phyloP scores from a whole-genome alignment of 2,888 invertebrate genomes.

The Phasia obesa region DNA sequence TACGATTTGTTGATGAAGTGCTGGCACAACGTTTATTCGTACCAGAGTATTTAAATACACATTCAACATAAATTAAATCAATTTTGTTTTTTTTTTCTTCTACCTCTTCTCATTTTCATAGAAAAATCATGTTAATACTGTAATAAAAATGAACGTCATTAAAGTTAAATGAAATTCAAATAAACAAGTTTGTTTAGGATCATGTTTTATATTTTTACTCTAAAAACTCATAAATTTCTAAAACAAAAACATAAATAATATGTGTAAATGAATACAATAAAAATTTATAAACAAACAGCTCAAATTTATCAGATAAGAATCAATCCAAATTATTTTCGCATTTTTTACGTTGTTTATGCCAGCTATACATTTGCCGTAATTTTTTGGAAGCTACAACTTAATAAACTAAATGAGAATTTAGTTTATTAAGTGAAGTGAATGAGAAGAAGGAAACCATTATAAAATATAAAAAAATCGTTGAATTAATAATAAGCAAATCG shows the following conservation, averaged over 20 bases:
- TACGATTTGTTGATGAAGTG: conserved; percentile 67
- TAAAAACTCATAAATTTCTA: conserved; percentile 59
- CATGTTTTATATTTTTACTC: conserved; percentile 31
- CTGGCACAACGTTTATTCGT: conserved; percentile 46
- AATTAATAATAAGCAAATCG: no score
- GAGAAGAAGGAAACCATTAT: no score
- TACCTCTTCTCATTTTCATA: conserved; percentile 46
- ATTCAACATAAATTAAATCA: conserved; percentile 60
- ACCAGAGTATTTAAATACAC: conserved; percentile 24
- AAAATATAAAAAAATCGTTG: no score
- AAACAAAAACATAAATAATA: conserved; percentile 42
- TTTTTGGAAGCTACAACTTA: no score
- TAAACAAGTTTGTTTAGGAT: conserved; percentile 65
- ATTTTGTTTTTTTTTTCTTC: conserved; percentile 34
- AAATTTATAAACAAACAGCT: not conserved
- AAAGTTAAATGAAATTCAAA: conserved; percentile 67
- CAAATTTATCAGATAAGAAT: no score
- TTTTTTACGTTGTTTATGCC: no score
- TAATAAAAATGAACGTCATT: conserved; percentile 63
- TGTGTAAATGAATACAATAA: conserved; percentile 12
- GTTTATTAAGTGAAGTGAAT: no score
- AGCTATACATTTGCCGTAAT: no score
- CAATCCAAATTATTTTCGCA: no score
- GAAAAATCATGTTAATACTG: conserved; percentile 57
- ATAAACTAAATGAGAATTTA: no score